These are phyloP conservation scores for Drosophila mimica DNA, from an alignment of 2,888 invertebrate species.

Conservation along the genomic window DNA sequence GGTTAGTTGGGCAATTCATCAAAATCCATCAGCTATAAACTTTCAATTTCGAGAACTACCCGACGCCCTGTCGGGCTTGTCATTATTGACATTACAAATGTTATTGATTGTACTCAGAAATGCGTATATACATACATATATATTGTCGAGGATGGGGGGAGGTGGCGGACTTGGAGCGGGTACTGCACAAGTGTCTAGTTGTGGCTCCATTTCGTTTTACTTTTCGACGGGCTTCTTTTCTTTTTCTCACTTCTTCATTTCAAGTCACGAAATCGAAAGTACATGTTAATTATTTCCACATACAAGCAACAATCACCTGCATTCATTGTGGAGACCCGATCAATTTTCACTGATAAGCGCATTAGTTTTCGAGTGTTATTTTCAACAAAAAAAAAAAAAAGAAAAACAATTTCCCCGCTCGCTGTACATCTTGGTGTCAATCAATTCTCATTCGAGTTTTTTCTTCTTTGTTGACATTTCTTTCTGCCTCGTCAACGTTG, in stretches of 20 bases:
- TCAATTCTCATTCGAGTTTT: constrained; percentile 57
- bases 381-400: too few relatives aligned
- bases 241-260: constrained; percentile 12
- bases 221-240: constrained; percentile 52
- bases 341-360: constrained; percentile 73
- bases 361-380: constrained; percentile 69
- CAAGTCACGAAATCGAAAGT: constrained; percentile 78
- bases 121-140: not conserved
- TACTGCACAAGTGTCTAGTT: not conserved
- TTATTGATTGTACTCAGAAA: constrained; percentile 67
- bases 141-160: not conserved
- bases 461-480: constrained; percentile 64
- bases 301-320: constrained; percentile 74
- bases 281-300: constrained; percentile 79
- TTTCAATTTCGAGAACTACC: constrained; percentile 55
- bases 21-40: constrained; percentile 64
- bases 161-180: not conserved
- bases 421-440: constrained; percentile 63
- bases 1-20: constrained; percentile 64
- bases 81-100: constrained; percentile 81
- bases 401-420: constrained; percentile 16
- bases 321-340: constrained; percentile 63
- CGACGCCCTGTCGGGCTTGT: constrained; percentile 58
- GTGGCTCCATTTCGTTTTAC: constrained; percentile 53
- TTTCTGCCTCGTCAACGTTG: constrained; percentile 70